A percentile compares a stretch with the other conserved stretches of the same genome.
These are phyloP conservation scores for Drosophila silvestris DNA, from an alignment of 2,888 invertebrate species.

Conservation along the genomic window DNA sequence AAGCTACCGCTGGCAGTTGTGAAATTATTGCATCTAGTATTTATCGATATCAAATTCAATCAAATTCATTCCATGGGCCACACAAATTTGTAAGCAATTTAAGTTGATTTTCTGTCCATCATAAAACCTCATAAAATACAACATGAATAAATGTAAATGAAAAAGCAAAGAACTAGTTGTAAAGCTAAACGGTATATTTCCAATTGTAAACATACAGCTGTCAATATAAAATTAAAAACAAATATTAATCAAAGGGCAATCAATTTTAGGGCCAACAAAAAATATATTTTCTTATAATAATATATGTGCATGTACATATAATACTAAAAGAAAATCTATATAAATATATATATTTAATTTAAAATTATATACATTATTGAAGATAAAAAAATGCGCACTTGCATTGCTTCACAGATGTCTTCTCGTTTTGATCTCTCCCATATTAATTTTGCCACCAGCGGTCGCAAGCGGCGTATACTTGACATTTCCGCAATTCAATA, in stretches of 20 bases:
- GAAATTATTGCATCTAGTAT: slow-evolving; percentile 21
- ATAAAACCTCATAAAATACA: background rate
- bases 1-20: slow-evolving; percentile 50
- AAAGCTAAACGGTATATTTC: background rate
- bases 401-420: background rate
- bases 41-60: slow-evolving; percentile 28
- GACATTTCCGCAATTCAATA: slow-evolving; percentile 11
- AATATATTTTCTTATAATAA: background rate
- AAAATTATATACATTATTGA: background rate
- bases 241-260: background rate
- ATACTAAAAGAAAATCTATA: no score
- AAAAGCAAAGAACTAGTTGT: background rate
- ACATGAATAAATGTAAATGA: slow-evolving; percentile 7
- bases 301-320: no score
- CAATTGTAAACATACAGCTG: background rate
- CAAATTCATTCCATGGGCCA: slow-evolving; percentile 9
- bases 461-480: slow-evolving; percentile 33
- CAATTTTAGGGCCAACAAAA: background rate
- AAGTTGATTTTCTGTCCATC: slow-evolving; percentile 18
- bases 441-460: slow-evolving; percentile 3
- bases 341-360: background rate
- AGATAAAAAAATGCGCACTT: background rate
- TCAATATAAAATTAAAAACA: no score
- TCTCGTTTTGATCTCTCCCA: background rate
- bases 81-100: slow-evolving; percentile 26